phyloP scores from a whole-genome alignment of 2,888 invertebrate species.

The Hedya salicella region DNA sequence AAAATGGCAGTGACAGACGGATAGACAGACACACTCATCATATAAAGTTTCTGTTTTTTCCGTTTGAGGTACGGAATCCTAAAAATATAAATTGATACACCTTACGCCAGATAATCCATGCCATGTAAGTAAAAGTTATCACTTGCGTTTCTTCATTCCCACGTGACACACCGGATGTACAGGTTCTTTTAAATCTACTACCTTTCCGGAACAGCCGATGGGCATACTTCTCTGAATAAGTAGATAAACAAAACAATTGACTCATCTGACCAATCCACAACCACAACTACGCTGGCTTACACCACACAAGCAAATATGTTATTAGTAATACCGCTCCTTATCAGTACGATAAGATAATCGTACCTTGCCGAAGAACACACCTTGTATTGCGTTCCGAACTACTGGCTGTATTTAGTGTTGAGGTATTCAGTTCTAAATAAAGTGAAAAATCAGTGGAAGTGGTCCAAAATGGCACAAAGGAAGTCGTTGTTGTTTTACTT shows the following conservation, averaged over 20 bases:
- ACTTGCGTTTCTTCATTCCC: too few relatives aligned
- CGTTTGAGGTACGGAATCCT: too few relatives aligned
- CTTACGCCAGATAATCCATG: too few relatives aligned
- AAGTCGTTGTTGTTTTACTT: constrained; percentile 79
- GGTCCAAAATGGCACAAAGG: constrained; percentile 70
- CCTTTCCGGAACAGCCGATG: background rate
- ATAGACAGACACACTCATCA: too few relatives aligned
- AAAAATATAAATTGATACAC: too few relatives aligned
- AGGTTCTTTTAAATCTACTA: background rate
- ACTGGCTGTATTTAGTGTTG: constrained; percentile 53
- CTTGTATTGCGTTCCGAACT: constrained; percentile 61
- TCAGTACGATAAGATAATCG: constrained; percentile 73
- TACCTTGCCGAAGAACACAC: constrained; percentile 61
- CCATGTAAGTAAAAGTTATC: too few relatives aligned
- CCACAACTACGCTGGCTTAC: constrained; percentile 16
- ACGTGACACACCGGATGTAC: background rate
- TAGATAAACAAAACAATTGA: constrained; percentile 42
- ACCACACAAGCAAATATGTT: constrained; percentile 42
- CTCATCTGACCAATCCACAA: constrained; percentile 25
- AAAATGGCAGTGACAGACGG: too few relatives aligned
- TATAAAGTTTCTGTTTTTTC: too few relatives aligned
- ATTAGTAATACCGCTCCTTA: constrained; percentile 66
- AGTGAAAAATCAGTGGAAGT: constrained; percentile 48
- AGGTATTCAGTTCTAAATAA: constrained; percentile 17
- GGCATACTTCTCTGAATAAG: constrained; percentile 23